Evolutionary conservation across 2,113 vertebrate species (phyloP), one percentile per base, ranked within the genome.

Genomic region (Python bivittatus): DNA sequence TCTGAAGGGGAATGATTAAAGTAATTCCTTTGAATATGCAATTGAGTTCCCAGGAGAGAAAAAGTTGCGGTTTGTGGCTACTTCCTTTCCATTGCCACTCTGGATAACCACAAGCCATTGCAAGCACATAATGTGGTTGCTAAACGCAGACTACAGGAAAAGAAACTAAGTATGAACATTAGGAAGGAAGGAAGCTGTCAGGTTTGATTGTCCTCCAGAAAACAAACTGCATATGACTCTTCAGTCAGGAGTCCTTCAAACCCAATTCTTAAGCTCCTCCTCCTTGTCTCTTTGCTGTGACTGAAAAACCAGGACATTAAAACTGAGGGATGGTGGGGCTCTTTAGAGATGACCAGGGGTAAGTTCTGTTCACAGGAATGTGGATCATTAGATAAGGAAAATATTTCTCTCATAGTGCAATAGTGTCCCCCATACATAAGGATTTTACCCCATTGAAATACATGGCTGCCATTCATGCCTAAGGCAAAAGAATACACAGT

Each of bases 111-210:
- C 91, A 93, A 94, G 84, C 84, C 52, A 3, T 88, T 88, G 56
- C 23, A 68, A 94, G 83, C 54, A 87, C 83, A 84, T 0, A 6
- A 7, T 88, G 91, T 56, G 90, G 91, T 93, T 91, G 53, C 83
- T 93, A 91, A 91, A 29, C 89, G 93, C 91, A 94, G 57, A 90
- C 53, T 88, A 44, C 93, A 68, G 88, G 68, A 0, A 9, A 53
- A 23, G 3, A 48, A 29, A 6, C 52, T 88, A 79, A 54, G 56
- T 11, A 52, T 79, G 53, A 92, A 64, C 17, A 0, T 86, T 72
- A 92, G 89, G n/a, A 84, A 91, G 84, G 89, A 91, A 92, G 64
- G 58, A 88, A 93, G 23, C 94, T 94, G 92, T 60, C 92, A 87
- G 94, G 90, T 85, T 93, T 91, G 94, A 64, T 88, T 54, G 79